Evolutionary conservation across 2,113 vertebrate genomes (phyloP).

Genomic region (Oreochromis spilurus): DNA sequence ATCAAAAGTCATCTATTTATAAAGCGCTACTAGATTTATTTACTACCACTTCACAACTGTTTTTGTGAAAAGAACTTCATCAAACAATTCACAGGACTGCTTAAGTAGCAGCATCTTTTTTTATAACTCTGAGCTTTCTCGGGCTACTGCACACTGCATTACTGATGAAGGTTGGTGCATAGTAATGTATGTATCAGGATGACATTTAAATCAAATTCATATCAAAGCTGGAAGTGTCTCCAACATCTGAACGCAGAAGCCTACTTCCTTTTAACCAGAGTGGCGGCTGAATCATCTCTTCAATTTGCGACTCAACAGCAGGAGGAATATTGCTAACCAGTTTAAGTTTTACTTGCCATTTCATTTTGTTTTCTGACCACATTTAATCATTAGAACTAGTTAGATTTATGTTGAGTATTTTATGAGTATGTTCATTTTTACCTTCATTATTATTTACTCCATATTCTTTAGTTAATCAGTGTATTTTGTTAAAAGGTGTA

Average conservation of each 20-base stretch:
- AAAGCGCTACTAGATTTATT: neutral
- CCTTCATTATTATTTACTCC: neutral
- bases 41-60: neutral
- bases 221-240: neutral
- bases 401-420: neutral
- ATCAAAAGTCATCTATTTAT: neutral
- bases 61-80: neutral
- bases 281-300: neutral
- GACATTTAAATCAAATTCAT: neutral
- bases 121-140: neutral
- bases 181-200: neutral
- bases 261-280: neutral
- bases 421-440: rapidly evolving
- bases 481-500: neutral
- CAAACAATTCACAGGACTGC: neutral
- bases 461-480: neutral
- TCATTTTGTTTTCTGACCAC: neutral
- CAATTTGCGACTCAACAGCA: neutral
- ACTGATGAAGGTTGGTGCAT: too few relatives aligned
- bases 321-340: rapidly evolving
- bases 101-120: neutral
- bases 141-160: neutral
- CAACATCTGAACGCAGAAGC: neutral
- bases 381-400: neutral
- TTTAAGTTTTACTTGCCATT: neutral